Evolutionary conservation across 2,888 invertebrate species (phyloP).

Genomic region (Charanyca ferruginea): DNA sequence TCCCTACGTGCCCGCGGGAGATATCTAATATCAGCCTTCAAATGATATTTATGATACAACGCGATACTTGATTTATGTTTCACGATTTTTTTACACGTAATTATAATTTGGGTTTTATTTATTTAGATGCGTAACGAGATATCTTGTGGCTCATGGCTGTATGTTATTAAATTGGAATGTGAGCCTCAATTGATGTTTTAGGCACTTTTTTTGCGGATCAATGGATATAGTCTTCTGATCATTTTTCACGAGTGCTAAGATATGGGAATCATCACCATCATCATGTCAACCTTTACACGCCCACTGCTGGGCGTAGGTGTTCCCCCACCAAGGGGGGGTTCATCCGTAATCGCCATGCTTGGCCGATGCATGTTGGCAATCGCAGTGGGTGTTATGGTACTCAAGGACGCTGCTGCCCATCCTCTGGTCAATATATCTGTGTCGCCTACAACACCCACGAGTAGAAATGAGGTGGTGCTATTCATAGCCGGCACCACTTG

Average conservation of each 20-base stretch:
- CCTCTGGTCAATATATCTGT: too few species aligned
- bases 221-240: neutral
- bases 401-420: too few species aligned
- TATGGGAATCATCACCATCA: too few species aligned
- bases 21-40: conserved; percentile 48
- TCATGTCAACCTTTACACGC: too few species aligned
- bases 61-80: conserved; percentile 56
- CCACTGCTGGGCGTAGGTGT: too few species aligned
- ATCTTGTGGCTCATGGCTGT: neutral
- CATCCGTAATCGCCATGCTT: too few species aligned
- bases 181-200: neutral
- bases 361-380: too few species aligned
- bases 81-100: conserved; percentile 44
- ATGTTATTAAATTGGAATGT: conserved; percentile 1
- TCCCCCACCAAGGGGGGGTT: too few species aligned
- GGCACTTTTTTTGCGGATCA: neutral
- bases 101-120: conserved; percentile 36
- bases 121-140: conserved; percentile 5
- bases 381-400: too few species aligned
- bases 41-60: conserved; percentile 58
- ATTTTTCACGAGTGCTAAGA: neutral
- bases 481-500: too few species aligned
- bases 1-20: conserved; percentile 43
- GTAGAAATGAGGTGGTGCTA: too few species aligned
- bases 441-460: too few species aligned